phyloP scores from a whole-genome alignment of 1,140 invertebrate species.

The Drosophila teissieri region DNA sequence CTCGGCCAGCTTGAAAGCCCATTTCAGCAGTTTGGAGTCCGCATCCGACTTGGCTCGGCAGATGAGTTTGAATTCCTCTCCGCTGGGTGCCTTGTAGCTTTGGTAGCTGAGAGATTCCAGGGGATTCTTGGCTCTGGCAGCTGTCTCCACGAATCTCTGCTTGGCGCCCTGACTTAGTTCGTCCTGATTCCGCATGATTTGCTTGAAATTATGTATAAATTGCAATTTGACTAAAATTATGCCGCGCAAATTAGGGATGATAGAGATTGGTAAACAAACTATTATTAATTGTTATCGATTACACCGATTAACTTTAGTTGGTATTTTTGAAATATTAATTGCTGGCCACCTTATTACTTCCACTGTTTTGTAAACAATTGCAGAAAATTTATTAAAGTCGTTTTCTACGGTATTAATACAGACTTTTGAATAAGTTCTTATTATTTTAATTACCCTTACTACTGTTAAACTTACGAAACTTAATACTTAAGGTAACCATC shows the following conservation, averaged over 20 bases:
- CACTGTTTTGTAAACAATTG: conserved; percentile 26
- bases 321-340: neutral
- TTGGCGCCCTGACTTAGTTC: conserved; percentile 66
- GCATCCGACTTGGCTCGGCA: conserved; percentile 73
- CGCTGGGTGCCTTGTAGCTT: conserved; percentile 45
- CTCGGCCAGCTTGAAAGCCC: conserved; percentile 88
- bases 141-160: conserved; percentile 74
- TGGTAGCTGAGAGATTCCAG: conserved; percentile 57
- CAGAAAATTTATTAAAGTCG: neutral
- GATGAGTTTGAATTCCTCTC: conserved; percentile 66
- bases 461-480: no score
- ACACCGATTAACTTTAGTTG: neutral
- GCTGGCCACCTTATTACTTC: conserved; percentile 1
- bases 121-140: conserved; percentile 70
- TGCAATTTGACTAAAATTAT: neutral
- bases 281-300: neutral
- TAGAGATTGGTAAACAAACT: neutral
- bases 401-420: neutral
- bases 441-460: neutral
- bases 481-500: neutral
- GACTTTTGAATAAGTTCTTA: neutral
- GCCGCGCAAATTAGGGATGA: conserved; percentile 36
- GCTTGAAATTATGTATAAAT: neutral
- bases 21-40: conserved; percentile 85
- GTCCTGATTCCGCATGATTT: conserved; percentile 63